Evolutionary conservation across 2,888 invertebrate species (phyloP).

Genomic region (Carabus problematicus): DNA sequence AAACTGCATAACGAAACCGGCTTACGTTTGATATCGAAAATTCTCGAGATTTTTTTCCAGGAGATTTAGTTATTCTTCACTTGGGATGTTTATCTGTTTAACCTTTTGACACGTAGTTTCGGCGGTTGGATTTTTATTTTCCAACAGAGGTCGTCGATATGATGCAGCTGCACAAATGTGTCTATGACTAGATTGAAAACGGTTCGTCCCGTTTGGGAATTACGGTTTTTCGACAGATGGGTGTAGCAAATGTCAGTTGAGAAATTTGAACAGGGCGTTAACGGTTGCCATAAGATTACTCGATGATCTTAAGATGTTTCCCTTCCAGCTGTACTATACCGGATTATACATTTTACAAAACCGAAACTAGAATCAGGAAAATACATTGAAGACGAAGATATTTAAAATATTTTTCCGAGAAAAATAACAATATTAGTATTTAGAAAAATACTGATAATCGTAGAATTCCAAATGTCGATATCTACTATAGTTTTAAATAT

Average conservation of each 20-base stretch:
- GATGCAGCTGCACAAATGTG: constrained; percentile 14
- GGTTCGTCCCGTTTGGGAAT: constrained; percentile 13
- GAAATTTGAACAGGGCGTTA: background rate
- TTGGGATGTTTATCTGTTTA: background rate
- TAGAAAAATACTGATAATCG: no score
- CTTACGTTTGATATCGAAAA: background rate
- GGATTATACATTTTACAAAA: no score
- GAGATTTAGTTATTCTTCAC: background rate
- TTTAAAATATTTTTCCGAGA: no score
- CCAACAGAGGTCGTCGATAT: background rate
- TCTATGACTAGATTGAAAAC: background rate
- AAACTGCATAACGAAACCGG: no score
- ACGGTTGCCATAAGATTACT: background rate
- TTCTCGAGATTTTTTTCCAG: background rate
- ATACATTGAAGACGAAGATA: no score
- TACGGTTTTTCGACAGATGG: constrained; percentile 4
- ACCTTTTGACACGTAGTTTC: constrained; percentile 6
- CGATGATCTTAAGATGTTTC: no score
- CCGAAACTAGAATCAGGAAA: no score
- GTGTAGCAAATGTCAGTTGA: background rate
- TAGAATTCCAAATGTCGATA: no score
- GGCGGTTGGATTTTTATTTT: constrained; percentile 1
- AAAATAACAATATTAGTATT: no score
- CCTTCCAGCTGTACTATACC: no score
- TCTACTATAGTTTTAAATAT: no score